Base-by-base conservation (phyloP, 2,888 invertebrate genomes). In the Piscicola geometra region DNA sequence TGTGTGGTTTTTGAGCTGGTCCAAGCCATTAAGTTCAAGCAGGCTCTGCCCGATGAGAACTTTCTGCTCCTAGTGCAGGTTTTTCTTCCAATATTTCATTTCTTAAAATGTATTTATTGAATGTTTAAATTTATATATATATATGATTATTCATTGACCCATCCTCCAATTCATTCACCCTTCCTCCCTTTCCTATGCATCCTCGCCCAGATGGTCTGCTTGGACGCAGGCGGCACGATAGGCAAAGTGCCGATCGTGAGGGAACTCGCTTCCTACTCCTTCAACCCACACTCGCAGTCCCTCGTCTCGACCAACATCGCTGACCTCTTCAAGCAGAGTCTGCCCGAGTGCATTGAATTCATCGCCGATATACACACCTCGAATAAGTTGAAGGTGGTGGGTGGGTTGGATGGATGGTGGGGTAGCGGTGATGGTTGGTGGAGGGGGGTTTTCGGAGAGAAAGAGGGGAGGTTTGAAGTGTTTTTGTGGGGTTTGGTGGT, bases 341-440 rank as follows among this genome's bases (percentile, higher is more conserved):
- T 98, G 75, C 90, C 90, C 32, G 99, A 99, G 86, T 91, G 94
- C 80, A 88, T 98, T 64, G 98, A 98, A 79, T 93, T 99, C 85
- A 88, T 99, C 79, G 91, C 93, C 15, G 99, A 99, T 86, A 93
- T 97, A 79, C 95, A 99, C 83, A 93, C 97, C 0, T 89, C 99
- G 75, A 93, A 93, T 81, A 97, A 96, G 89, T 91, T 99, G 80
- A 98, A 97, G 90, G 94, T 94, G 85, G 15, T 41, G 5, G 41
- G 41, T n/a, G n/a, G n/a, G n/a, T n/a, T n/a, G n/a, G n/a, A n/a
- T n/a, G n/a, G n/a, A n/a, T n/a, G n/a, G n/a, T n/a, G n/a, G n/a
- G n/a, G n/a, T n/a, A n/a, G n/a, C n/a, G n/a, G n/a, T n/a, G n/a
- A 50, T 50, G n/a, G 52, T 18, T n/a, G n/a, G n/a, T n/a, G n/a